phyloP scores from a whole-genome alignment of 2,797 vertebrate species.

The Furcifer pardalis region DNA sequence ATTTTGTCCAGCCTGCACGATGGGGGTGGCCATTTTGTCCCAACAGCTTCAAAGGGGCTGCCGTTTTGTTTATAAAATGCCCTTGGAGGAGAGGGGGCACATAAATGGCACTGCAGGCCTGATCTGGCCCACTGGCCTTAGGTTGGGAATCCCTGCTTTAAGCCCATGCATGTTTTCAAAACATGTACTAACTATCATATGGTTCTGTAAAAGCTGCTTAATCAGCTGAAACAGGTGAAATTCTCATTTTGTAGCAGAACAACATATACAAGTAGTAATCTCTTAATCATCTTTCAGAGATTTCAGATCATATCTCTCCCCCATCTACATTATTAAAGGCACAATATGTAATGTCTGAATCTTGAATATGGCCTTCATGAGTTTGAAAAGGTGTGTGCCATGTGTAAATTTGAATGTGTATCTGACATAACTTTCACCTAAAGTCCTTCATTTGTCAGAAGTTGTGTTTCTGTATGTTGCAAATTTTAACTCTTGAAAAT shows the following conservation, averaged over 20 bases:
- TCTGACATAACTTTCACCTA: no score
- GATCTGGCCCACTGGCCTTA: no score
- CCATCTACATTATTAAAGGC: not conserved
- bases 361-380: rapidly evolving
- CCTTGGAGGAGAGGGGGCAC: no score
- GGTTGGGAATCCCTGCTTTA: no score
- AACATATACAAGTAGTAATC: rapidly evolving
- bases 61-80: no score
- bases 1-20: no score
- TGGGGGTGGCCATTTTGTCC: no score
- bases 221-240: not conserved
- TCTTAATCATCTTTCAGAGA: not conserved
- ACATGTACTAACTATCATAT: rapidly evolving
- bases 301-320: not conserved
- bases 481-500: rapidly evolving
- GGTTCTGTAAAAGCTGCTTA: not conserved
- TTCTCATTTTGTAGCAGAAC: not conserved
- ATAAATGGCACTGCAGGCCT: no score
- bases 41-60: no score
- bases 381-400: rapidly evolving
- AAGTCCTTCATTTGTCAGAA: not conserved
- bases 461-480: not conserved
- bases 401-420: not conserved
- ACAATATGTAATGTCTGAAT: rapidly evolving
- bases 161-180: rapidly evolving